phyloP scores from a whole-genome alignment of 1,140 invertebrate genomes.

The Camponotus pennsylvanicus region DNA sequence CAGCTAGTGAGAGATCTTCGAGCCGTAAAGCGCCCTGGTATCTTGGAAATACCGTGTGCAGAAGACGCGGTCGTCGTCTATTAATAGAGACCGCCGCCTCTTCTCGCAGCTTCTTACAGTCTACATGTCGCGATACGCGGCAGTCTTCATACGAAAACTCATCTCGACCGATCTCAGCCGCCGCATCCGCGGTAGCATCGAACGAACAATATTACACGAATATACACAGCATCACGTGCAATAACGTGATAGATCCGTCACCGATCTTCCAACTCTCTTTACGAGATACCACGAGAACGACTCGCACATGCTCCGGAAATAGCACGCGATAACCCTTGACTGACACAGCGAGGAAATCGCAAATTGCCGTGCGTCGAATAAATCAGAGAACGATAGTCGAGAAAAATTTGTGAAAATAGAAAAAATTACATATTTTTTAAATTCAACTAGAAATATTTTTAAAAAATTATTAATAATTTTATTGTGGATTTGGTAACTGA shows the following conservation, averaged over 20 bases:
- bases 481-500: neutral
- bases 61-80: constrained; percentile 78
- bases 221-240: constrained; percentile 30
- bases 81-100: constrained; percentile 78
- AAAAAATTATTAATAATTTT: neutral
- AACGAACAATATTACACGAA: constrained; percentile 65
- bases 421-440: neutral
- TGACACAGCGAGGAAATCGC: constrained; percentile 1
- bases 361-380: constrained; percentile 18
- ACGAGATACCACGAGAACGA: constrained; percentile 32
- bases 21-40: constrained; percentile 47
- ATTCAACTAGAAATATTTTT: neutral
- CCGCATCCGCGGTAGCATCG: constrained; percentile 66
- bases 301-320: constrained; percentile 20
- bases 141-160: constrained; percentile 77
- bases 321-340: constrained; percentile 6
- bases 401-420: constrained; percentile 19
- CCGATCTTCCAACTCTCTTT: neutral
- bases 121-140: constrained; percentile 57
- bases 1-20: constrained; percentile 22
- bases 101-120: constrained; percentile 67
- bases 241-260: constrained; percentile 34
- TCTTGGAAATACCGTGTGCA: constrained; percentile 72
- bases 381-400: neutral
- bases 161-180: constrained; percentile 73